Conservation (phyloP, 2,888 invertebrate genomes). For the Adineta ricciae region DNA sequence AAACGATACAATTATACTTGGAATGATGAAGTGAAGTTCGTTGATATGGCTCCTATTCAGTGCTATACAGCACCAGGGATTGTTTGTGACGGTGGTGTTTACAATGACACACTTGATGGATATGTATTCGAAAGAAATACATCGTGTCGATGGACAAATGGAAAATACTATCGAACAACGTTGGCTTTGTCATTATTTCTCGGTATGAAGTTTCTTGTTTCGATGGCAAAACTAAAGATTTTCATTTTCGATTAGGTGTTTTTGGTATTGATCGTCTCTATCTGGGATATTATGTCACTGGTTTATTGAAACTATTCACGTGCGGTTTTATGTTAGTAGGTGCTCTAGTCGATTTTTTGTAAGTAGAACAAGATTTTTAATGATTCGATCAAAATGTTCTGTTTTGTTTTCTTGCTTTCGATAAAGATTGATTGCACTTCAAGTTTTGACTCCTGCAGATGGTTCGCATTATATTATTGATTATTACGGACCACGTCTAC, state of each 20-base stretch:
- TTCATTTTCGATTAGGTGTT: conserved; percentile 86
- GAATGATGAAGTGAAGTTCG: conserved; percentile 16
- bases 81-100: conserved; percentile 64
- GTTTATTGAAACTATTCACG: conserved; percentile 83
- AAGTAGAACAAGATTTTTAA: background rate
- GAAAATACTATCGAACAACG: conserved; percentile 57
- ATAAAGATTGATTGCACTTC: conserved; percentile 30
- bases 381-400: conserved; percentile 75
- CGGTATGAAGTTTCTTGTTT: background rate
- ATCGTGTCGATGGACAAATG: conserved; percentile 89
- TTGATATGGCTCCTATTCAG: conserved; percentile 56
- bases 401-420: conserved; percentile 40
- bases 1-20: background rate
- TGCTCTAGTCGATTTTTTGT: conserved; percentile 80
- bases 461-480: conserved; percentile 85
- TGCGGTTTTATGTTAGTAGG: conserved; percentile 87
- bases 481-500: conserved; percentile 77
- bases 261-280: conserved; percentile 94
- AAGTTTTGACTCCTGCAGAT: conserved; percentile 75
- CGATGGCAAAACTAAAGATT: background rate
- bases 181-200: conserved; percentile 48
- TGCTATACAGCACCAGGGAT: conserved; percentile 75
- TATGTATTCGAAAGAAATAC: conserved; percentile 63
- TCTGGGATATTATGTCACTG: conserved; percentile 58
- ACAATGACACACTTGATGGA: conserved; percentile 58